Percentiles rank a stretch among this genome's conserved stretches.
Conservation (phyloP, 1,140 invertebrate genomes). For the Carposina sasakii region DNA sequence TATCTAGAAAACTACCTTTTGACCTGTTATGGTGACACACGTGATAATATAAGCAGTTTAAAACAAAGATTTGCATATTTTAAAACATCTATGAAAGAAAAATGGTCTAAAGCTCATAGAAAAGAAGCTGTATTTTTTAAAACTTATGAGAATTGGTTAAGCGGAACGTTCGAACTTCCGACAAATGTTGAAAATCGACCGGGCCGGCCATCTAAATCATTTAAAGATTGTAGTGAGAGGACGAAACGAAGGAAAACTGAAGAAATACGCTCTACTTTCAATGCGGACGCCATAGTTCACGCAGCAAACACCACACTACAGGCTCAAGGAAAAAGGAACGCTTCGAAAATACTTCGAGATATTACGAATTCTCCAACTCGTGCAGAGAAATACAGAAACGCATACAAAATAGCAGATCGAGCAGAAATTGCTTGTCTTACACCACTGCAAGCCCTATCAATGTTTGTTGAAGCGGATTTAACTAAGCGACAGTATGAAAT, state of each 20-base stretch:
- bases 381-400: conserved; percentile 30
- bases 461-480: conserved; percentile 29
- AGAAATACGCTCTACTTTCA: conserved; percentile 24
- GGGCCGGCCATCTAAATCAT: conserved; percentile 26
- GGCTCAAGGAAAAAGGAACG: conserved; percentile 17
- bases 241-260: conserved; percentile 38
- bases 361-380: conserved; percentile 25
- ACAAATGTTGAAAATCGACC: conserved; percentile 14
- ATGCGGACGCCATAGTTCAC: conserved; percentile 23
- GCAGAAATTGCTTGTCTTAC: neutral
- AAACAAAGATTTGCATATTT: conserved; percentile 22
- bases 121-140: conserved; percentile 25
- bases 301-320: conserved; percentile 19
- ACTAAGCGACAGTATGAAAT: conserved; percentile 33
- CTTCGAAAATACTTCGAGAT: conserved; percentile 20
- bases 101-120: conserved; percentile 24
- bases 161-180: conserved; percentile 28
- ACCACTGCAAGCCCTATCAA: conserved; percentile 14
- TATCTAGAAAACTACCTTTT: neutral
- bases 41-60: neutral
- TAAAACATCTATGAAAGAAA: conserved; percentile 28
- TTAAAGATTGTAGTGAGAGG: conserved; percentile 32
- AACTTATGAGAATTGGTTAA: conserved; percentile 23
- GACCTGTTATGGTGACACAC: neutral
- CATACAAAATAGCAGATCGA: conserved; percentile 10